A percentile compares a stretch with the other conserved stretches of the same genome.
These are phyloP conservation scores for Alexandromys oeconomus DNA, from an alignment of 2,797 vertebrate species.

Conservation along the genomic window DNA sequence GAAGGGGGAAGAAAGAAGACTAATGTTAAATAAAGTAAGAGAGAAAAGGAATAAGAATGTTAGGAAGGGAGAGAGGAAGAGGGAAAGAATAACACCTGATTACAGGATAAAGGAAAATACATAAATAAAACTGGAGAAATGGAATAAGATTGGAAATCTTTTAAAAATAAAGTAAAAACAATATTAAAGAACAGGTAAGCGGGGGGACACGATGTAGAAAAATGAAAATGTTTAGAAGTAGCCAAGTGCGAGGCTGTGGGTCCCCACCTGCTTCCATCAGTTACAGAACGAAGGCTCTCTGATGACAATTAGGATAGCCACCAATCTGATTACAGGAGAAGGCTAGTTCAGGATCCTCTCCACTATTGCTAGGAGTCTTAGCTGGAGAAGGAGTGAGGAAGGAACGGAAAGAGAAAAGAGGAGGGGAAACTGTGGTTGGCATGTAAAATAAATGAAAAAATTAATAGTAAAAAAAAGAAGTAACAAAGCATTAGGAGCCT, in stretches of 20 bases:
- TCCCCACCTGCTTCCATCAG: not conserved
- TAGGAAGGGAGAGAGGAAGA: not conserved
- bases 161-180: not conserved
- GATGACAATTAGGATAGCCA: too few relatives aligned
- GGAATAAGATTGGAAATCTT: not conserved
- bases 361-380: not conserved
- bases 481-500: not conserved
- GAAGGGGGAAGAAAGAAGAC: not conserved
- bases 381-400: not conserved
- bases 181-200: too few relatives aligned
- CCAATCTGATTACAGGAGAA: not conserved
- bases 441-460: not conserved
- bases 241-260: not conserved
- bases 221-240: not conserved
- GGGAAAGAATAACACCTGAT: not conserved
- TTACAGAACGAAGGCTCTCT: not conserved
- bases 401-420: too few relatives aligned
- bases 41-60: not conserved
- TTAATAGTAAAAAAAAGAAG: not conserved
- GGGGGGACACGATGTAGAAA: not conserved
- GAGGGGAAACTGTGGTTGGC: not conserved
- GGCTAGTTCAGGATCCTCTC: not conserved
- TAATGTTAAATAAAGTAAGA: not conserved
- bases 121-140: not conserved
- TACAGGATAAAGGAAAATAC: not conserved